Base-by-base conservation (phyloP, 1,140 invertebrate genomes). In the Chlorops oryzae region DNA sequence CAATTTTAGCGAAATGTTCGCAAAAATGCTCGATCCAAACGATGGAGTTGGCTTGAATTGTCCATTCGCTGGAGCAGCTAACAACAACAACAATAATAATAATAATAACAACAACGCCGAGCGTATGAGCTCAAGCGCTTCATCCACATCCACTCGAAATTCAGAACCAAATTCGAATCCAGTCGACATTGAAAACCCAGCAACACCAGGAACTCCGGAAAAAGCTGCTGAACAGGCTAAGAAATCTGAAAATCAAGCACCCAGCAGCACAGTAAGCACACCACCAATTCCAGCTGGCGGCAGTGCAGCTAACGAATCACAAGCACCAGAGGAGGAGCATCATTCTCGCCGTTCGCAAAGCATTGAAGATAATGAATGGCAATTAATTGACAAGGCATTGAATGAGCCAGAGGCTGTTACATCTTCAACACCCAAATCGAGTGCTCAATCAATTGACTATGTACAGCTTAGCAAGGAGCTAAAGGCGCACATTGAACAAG, bases 1-100 rank as follows among this genome's bases (percentile, higher is more conserved):
- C 27, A 66, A 69, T 43, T 70, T 73, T 21, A 68, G 60, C 25
- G 59, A 67, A 53, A 68, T 72, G 62, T 73, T 70, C 43, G 59
- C 62, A 24, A 67, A 70, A 56, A 65, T 68, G 56, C 59, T 73
- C 21, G 62, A 68, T 50, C 63, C 68, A 10, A 49, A 17, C 7
- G 27, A 5, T 37, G 48, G 28, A 17, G 43, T 28, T n/a, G 43
- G 41, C 22, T 38, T 12, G n/a, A n/a, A 37, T 9, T 17, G 21
- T 28, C 40, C 39, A 4, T 46, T 42, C 50, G 20, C 37, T 25
- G 27, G 24, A 20, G 12, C 47, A 10, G 34, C 18, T 35, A 17
- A 15, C 3, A 35, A 7, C 7, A 32, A 9, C n/a, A n/a, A 35
- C 34, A 35, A 15, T 9, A 17, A 35, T 35, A 15, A 15, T 13